Evolutionary conservation across 2,113 vertebrate genomes (phyloP), one percentile per base, ranked within the genome.

Genomic region (Mungos mungo): DNA sequence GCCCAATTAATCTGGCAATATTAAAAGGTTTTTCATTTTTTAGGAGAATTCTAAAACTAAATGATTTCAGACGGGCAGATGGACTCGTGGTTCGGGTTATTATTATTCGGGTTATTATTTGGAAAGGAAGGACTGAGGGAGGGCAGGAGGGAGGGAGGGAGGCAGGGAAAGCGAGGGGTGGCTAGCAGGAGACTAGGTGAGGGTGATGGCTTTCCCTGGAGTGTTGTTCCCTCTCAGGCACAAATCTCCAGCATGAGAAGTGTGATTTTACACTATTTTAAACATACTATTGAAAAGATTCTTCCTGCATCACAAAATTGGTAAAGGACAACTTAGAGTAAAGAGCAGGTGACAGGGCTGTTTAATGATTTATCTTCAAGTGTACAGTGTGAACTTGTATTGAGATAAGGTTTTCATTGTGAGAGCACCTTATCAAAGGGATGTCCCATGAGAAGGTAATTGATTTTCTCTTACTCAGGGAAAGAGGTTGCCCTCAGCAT

Each of bases 1-100:
- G 11, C 45, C 19, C 45, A 97, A 90, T 87, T 92, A 97, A 95
- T 84, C 23, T 89, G 16, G 14, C 92, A 92, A 31, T 89, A 87
- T 81, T 95, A 80, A 74, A 57, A 87, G 9, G 27, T 81, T 60
- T 95, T 90, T 74, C 7, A 38, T 65, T 95, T 94, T 12, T 94
- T 82, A 57, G n/a, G 45, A 96, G 15, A 93, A 90, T 94, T 92
- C 4, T 86, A 72, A 91, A 94, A 47, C 4, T 29, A 74, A 89
- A 21, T 81, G 31, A 85, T 65, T 93, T 93, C 45, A 85, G 69
- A 81, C 76, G 47, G 92, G 21, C 35, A 57, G 18, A 69, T 91
- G 29, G 21, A 15, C 23, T 91, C 79, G 16, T 29, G 41, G 5
- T 41, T 41, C 5, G 41, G 7, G 3, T 71, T 72, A 57, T 35